Base-by-base conservation (phyloP, 2,113 vertebrate species). In the Engystomops pustulosus region DNA sequence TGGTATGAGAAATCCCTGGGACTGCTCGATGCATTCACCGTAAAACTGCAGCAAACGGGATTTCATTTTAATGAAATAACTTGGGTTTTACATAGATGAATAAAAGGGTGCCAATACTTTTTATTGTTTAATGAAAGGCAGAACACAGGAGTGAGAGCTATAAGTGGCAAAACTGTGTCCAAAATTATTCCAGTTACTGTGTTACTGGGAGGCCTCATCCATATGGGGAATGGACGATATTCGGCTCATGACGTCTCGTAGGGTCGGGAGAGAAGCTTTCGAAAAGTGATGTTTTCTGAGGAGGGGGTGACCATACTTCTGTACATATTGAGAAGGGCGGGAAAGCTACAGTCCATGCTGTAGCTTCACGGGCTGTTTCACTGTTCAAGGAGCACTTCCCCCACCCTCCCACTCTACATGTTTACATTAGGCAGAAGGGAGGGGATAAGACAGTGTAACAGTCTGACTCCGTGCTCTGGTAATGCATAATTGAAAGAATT, bases 11-110 rank as follows among this genome's bases (percentile, higher is more conserved):
- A 70, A 58, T 81, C 67, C 67, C 47, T 53, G 47, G 53, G 20
- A 81, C 65, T 17, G 55, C 47, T 34, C 30, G 11, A 6, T 81
- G 36, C 65, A 80, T 49, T 69, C 44, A 36, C 44, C 12, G 67
- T 80, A 68, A 80, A 68, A 47, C 9, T 44, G 25, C 47, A 68
- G 4, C 32, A 67, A 27, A 38, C 1, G 47, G 62, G 25, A 80
- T 69, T 62, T 38, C 34, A 80, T 49, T 68, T 41, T 68, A 32
- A 34, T 47, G 18, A 34, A 17, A 20, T 30, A 49, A 30, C 44
- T 30, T 2, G 6, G 32, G 23, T 10, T 49, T 75, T 53, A 53
- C 72, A 30, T 51, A 3, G 72, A 53, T 76, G 51, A 34, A 53
- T 9, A 75, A 20, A 11, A 17, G 17, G 18, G 27, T 32, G 30